A percentile compares a stretch with the other conserved stretches of the same genome.
phyloP scores from a whole-genome alignment of 2,797 vertebrate species.

The Falco biarmicus region DNA sequence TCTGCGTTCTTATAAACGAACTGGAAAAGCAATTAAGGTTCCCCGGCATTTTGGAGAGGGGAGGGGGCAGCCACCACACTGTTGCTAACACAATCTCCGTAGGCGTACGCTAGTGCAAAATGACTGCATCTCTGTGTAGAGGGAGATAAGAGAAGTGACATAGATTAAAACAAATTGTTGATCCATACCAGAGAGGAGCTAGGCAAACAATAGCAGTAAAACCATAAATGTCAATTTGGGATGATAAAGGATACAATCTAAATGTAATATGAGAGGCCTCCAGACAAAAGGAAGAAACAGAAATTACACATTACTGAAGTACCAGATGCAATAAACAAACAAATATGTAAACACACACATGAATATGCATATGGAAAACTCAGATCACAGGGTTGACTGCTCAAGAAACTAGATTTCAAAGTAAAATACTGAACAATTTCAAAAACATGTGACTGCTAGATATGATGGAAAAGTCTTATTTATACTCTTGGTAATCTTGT shows the following conservation, averaged over 20 bases:
- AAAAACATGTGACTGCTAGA: slow-evolving; percentile 1
- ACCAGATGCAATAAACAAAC: slow-evolving; percentile 69
- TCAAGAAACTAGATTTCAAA: slow-evolving; percentile 73
- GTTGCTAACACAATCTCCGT: slow-evolving; percentile 69
- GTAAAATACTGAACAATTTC: slow-evolving; percentile 46
- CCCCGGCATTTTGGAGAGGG: slow-evolving; percentile 51
- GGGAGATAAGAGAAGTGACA: slow-evolving; percentile 83
- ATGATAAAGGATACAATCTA: slow-evolving; percentile 90
- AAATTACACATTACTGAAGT: slow-evolving; percentile 81
- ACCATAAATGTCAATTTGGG: slow-evolving; percentile 91
- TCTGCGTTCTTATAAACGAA: slow-evolving; percentile 71
- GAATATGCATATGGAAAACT: slow-evolving; percentile 70
- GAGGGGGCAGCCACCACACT: slow-evolving; percentile 28
- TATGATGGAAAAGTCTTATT: slow-evolving; percentile 10
- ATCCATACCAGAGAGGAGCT: slow-evolving; percentile 80
- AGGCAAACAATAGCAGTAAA: slow-evolving; percentile 87
- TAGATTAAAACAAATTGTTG: slow-evolving; percentile 87
- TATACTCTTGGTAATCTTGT: slow-evolving; percentile 37
- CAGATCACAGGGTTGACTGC: slow-evolving; percentile 66
- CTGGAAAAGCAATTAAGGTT: slow-evolving; percentile 78
- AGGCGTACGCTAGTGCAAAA: slow-evolving; percentile 68
- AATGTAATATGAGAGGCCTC: slow-evolving; percentile 88
- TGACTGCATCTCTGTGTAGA: slow-evolving; percentile 77
- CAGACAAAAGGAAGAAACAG: slow-evolving; percentile 85
- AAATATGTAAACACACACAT: slow-evolving; percentile 20